These are phyloP conservation scores for Euthynnus affinis DNA, from an alignment of 2,797 vertebrate genomes.

Conservation along the genomic window DNA sequence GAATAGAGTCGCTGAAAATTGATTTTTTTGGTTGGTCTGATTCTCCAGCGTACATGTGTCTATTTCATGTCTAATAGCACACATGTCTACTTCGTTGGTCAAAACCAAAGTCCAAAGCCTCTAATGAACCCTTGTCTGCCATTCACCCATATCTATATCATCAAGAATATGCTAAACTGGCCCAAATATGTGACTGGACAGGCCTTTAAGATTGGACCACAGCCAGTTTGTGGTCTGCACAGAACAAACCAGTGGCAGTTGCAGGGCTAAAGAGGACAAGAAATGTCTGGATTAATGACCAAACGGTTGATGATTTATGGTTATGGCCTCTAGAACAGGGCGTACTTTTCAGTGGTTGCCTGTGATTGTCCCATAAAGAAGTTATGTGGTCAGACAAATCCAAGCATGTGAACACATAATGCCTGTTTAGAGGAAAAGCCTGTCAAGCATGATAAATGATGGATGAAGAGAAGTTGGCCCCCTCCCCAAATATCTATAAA, in stretches of 20 bases:
- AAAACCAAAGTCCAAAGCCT: slow-evolving; percentile 33
- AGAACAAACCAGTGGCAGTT: slow-evolving; percentile 58
- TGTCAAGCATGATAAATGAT: slow-evolving; percentile 64
- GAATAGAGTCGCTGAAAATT: slow-evolving; percentile 20
- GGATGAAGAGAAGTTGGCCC: slow-evolving; percentile 53
- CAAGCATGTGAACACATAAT: slow-evolving; percentile 70
- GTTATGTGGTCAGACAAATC: slow-evolving; percentile 61
- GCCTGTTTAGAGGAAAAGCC: slow-evolving; percentile 61
- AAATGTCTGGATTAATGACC: slow-evolving; percentile 70
- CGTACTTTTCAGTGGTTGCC: slow-evolving; percentile 68
- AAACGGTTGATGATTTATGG: slow-evolving; percentile 67
- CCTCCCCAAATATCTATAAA: slow-evolving; percentile 52
- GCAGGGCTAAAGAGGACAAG: slow-evolving; percentile 57
- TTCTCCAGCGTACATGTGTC: background rate
- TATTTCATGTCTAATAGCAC: slow-evolving; percentile 36
- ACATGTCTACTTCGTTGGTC: slow-evolving; percentile 37
- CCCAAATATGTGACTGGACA: slow-evolving; percentile 39
- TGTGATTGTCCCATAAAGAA: slow-evolving; percentile 76
- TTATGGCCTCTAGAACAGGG: slow-evolving; percentile 61
- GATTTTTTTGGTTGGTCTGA: slow-evolving; percentile 1
- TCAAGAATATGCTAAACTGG: slow-evolving; percentile 49
- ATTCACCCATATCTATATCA: slow-evolving; percentile 37
- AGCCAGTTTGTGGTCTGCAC: slow-evolving; percentile 65
- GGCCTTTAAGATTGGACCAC: slow-evolving; percentile 49
- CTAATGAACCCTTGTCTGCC: slow-evolving; percentile 37